phyloP scores from a whole-genome alignment of 92 coral and sea anemone species.

The Blastomussa wellsi region DNA sequence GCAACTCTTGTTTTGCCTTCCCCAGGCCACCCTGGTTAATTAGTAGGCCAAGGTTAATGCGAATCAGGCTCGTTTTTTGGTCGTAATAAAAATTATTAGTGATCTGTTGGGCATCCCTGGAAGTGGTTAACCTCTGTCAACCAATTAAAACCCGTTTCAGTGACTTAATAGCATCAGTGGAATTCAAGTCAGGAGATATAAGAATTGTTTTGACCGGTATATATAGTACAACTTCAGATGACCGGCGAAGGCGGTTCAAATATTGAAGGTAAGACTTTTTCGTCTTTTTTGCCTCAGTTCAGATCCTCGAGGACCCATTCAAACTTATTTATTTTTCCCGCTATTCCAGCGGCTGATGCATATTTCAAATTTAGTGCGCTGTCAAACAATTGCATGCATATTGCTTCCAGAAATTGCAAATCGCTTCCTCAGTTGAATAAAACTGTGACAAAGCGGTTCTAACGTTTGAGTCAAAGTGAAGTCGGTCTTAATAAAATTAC shows the following conservation, averaged over 20 bases:
- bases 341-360: neutral
- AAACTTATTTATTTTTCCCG: neutral
- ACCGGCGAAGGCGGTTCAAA: neutral
- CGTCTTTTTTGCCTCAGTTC: neutral
- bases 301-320: neutral
- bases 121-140: neutral
- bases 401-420: neutral
- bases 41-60: neutral
- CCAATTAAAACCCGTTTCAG: neutral
- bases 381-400: neutral
- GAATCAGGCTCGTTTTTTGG: neutral
- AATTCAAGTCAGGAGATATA: neutral
- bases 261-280: neutral
- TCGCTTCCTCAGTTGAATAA: no score
- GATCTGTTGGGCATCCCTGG: neutral
- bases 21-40: neutral
- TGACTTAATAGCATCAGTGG: neutral
- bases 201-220: neutral
- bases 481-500: neutral
- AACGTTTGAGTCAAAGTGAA: neutral
- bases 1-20: neutral
- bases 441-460: neutral
- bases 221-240: no score
- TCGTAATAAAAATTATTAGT: neutral
- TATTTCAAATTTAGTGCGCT: neutral